Conservation (phyloP, 2,797 vertebrate genomes). For the Paramormyrops hopkinsi region DNA sequence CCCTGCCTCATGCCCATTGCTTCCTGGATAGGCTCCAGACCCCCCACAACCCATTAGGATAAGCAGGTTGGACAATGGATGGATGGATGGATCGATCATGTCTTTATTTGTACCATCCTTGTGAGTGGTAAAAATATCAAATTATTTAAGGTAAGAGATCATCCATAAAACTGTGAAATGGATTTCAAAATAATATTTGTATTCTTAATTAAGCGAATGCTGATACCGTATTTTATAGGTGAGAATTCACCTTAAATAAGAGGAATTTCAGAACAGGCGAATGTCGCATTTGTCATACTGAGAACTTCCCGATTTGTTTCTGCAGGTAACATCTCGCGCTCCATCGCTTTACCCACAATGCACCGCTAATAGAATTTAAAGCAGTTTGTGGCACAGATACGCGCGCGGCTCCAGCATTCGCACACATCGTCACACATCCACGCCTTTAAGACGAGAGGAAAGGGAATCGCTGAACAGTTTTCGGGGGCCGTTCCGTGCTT, state of each 20-base stretch:
- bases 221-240: neutral
- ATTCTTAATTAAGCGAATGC: neutral
- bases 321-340: neutral
- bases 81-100: neutral
- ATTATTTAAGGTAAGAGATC: neutral
- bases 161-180: neutral
- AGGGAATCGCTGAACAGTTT: slow-evolving; percentile 17
- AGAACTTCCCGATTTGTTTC: neutral
- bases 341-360: neutral
- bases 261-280: neutral
- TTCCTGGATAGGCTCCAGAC: no score
- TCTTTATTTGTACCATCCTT: neutral
- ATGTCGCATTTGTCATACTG: neutral
- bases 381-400: neutral
- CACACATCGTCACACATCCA: neutral
- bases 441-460: neutral
- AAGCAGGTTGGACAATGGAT: no score
- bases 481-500: neutral
- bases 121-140: neutral
- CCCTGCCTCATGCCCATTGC: no score
- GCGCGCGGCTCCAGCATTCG: neutral
- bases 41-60: no score
- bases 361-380: neutral
- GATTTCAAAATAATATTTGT: neutral
- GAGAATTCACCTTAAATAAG: neutral